These are phyloP conservation scores for Ephialtes manifestator DNA, from an alignment of 2,888 invertebrate species.

Conservation along the genomic window DNA sequence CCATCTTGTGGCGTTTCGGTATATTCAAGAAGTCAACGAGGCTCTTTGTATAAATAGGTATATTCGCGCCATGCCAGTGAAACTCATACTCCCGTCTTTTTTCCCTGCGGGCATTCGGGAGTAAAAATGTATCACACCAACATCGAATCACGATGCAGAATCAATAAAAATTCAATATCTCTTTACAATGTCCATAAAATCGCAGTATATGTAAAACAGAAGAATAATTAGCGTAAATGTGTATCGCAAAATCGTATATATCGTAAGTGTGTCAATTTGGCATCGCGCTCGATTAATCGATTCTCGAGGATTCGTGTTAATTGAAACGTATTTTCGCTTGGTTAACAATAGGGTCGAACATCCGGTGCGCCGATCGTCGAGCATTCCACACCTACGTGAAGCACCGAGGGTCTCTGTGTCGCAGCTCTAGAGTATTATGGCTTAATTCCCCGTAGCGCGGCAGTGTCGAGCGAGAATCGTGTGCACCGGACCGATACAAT, in stretches of 20 bases:
- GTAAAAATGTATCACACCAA: no score
- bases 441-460: constrained; percentile 44
- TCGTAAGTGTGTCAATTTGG: constrained; percentile 20
- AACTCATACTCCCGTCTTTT: no score
- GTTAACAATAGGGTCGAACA: background rate
- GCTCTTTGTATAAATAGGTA: no score
- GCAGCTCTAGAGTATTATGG: constrained; percentile 20
- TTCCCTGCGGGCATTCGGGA: no score
- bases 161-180: background rate
- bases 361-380: constrained; percentile 2
- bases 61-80: no score
- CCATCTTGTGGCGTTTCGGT: no score
- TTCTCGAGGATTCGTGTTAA: constrained; percentile 29
- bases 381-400: constrained; percentile 6
- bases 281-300: background rate
- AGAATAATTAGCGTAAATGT: background rate
- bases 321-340: constrained; percentile 10
- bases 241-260: background rate
- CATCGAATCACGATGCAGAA: background rate
- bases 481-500: constrained; percentile 39
- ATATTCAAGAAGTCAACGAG: no score
- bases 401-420: background rate
- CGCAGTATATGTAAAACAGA: background rate
- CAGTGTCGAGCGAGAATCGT: constrained; percentile 45
- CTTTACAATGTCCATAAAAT: background rate